A percentile compares a stretch with the other conserved stretches of the same genome.
phyloP scores from a whole-genome alignment of 2,797 vertebrate genomes.

The Acropternis orthonyx region DNA sequence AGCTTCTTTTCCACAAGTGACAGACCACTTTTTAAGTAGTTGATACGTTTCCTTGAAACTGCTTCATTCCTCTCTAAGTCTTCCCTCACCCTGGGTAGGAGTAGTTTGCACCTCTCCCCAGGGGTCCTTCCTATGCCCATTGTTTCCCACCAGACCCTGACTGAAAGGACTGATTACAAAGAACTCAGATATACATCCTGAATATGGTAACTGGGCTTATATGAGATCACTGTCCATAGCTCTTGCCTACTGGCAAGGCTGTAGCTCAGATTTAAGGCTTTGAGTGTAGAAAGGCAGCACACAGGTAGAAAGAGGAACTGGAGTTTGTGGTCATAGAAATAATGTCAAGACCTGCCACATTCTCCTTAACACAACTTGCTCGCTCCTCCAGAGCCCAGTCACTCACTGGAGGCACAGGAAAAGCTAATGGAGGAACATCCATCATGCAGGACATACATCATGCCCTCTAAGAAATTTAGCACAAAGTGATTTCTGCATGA shows the following conservation, averaged over 20 bases:
- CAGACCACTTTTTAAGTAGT: background rate
- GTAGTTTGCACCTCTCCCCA: background rate
- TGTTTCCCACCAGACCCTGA: background rate
- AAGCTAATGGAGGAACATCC: background rate
- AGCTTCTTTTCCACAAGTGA: background rate
- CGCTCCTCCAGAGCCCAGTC: background rate
- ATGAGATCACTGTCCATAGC: background rate
- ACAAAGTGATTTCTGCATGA: background rate
- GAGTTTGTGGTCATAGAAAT: background rate
- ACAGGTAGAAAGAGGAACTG: background rate
- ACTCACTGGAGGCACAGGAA: fast-evolving
- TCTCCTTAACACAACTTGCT: background rate
- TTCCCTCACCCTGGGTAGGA: background rate
- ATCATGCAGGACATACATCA: background rate
- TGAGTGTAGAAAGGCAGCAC: background rate
- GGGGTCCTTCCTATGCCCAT: background rate
- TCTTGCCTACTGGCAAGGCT: background rate
- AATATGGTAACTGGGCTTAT: background rate
- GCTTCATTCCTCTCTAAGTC: background rate
- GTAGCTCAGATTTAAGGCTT: background rate
- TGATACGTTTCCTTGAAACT: background rate
- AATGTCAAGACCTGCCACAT: background rate
- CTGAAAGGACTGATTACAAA: background rate
- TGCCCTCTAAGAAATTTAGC: background rate
- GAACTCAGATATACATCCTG: background rate